phyloP scores from a whole-genome alignment of 2,888 invertebrate species.

The Dastarcus helophoroides region DNA sequence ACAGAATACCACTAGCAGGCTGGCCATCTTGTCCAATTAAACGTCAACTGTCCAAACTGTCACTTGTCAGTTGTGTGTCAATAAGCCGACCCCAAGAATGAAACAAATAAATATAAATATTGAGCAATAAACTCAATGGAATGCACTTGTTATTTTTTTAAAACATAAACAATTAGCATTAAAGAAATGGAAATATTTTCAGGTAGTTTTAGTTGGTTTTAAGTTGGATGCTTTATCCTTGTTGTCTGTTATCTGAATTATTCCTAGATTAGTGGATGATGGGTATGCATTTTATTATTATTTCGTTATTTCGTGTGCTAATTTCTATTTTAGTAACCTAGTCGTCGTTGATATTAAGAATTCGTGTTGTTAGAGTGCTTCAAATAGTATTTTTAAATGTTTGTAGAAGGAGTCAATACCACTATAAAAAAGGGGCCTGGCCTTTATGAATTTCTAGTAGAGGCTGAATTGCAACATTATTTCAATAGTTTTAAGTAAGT shows the following conservation, averaged over 20 bases:
- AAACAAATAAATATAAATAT: no score
- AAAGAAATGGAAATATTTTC: conserved; percentile 30
- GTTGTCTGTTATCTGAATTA: conserved; percentile 12
- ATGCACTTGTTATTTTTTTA: conserved; percentile 24
- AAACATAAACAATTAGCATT: conserved; percentile 19
- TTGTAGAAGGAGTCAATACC: conserved; percentile 30
- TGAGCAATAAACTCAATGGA: no score
- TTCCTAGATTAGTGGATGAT: conserved; percentile 20
- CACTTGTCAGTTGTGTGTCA: no score
- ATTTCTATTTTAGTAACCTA: conserved; percentile 6
- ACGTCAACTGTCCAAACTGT: no score
- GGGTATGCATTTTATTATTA: conserved; percentile 23
- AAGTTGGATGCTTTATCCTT: conserved; percentile 19
- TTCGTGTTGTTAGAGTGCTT: conserved; percentile 4
- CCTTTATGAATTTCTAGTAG: conserved; percentile 81
- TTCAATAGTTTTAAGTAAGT: conserved; percentile 63
- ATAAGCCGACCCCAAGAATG: no score
- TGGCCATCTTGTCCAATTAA: no score
- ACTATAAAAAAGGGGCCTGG: conserved; percentile 47
- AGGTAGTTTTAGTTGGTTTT: conserved; percentile 26
- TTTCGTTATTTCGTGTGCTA: no score
- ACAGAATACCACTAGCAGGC: no score
- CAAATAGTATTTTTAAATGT: neutral
- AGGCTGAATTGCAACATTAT: conserved; percentile 91
- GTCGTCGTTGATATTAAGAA: conserved; percentile 2